Base-by-base conservation (phyloP, 2,113 vertebrate species). In the Salvator merianae region DNA sequence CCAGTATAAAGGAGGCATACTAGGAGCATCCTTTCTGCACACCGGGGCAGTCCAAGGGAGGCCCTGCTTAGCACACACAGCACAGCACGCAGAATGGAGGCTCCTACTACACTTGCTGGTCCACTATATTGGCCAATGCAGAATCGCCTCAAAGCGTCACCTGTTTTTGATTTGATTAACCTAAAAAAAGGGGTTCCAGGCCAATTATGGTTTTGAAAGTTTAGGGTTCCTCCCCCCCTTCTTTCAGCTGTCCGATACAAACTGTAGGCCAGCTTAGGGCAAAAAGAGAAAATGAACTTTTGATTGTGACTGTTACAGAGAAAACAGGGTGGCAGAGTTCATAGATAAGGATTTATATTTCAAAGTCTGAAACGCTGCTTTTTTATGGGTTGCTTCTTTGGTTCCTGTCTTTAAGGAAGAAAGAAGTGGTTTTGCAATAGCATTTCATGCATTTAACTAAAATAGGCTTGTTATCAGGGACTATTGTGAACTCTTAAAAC, bases 361-460 rank as follows among this genome's bases (percentile, higher is more conserved):
- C 86, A 77, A 65, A 81, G 82, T 63, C 68, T 66, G 12, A 88
- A 73, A 59, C 20, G 69, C 76, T 90, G 30, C 83, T 47, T 79
- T 92, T 74, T 82, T 88, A 68, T 88, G 40, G 83, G 72, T 86
- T 86, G 65, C 36, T 80, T 93, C 74, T 91, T 93, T 43, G 84
- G 47, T 82, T 87, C 82, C 62, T 81, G 1, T 89, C 69, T 92
- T 50, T 82, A 72, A 72, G 47, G 73, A 86, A 89, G n/a, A 84
- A 76, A 62, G 4, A 82, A 76, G 79, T 91, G 76, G 55, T 65
- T 85, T 92, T 78, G 88, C 34, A 88, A 18, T 83, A 83, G 12
- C 79, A 79, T 43, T 8, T 87, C 90, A 55, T 75, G 81, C 38
- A 88, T 84, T 79, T 84, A 79, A 75, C 69, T 69, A 62, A 91